Conservation (phyloP, 2,797 vertebrate genomes). For the Gadopsis bispinosus region DNA sequence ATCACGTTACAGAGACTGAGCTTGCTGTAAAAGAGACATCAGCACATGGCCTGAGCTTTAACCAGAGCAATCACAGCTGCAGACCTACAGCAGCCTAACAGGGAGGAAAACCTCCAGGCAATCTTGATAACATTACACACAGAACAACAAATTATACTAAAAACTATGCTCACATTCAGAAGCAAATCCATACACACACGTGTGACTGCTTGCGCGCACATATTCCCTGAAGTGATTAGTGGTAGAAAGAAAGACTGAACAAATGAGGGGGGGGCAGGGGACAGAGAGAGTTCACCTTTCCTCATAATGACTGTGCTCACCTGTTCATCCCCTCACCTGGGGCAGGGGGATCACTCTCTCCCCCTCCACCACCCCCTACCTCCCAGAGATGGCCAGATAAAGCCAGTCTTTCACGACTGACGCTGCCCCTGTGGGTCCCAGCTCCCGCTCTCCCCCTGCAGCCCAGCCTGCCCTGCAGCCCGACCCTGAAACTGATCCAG, state of each 20-base stretch:
- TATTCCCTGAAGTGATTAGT: slow-evolving; percentile 67
- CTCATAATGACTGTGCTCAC: slow-evolving; percentile 83
- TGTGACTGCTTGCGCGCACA: slow-evolving; percentile 16
- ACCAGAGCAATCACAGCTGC: slow-evolving; percentile 1
- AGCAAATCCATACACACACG: slow-evolving; percentile 42
- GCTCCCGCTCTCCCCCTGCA: slow-evolving; percentile 41
- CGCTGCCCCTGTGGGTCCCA: slow-evolving; percentile 54
- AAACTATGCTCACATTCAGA: slow-evolving; percentile 46
- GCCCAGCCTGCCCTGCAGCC: slow-evolving; percentile 61
- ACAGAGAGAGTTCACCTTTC: slow-evolving; percentile 83
- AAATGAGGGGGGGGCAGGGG: slow-evolving; percentile 58
- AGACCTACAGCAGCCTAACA: slow-evolving; percentile 21
- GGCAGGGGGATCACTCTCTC: slow-evolving; percentile 76
- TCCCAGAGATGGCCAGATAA: slow-evolving; percentile 81
- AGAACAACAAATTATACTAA: slow-evolving; percentile 42
- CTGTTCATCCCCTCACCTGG: slow-evolving; percentile 86
- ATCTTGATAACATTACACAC: slow-evolving; percentile 27
- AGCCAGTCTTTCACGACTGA: slow-evolving; percentile 78
- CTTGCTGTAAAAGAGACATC: slow-evolving; percentile 1
- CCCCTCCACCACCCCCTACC: slow-evolving; percentile 28
- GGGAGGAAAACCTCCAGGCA: slow-evolving; percentile 27
- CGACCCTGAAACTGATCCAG: slow-evolving; percentile 84
- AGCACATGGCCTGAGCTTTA: not conserved
- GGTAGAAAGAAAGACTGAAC: slow-evolving; percentile 49
- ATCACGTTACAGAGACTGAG: not conserved